Percentiles rank a stretch among this genome's conserved stretches.
Conservation (phyloP, 2,113 vertebrate genomes). For the Callorhinus ursinus region DNA sequence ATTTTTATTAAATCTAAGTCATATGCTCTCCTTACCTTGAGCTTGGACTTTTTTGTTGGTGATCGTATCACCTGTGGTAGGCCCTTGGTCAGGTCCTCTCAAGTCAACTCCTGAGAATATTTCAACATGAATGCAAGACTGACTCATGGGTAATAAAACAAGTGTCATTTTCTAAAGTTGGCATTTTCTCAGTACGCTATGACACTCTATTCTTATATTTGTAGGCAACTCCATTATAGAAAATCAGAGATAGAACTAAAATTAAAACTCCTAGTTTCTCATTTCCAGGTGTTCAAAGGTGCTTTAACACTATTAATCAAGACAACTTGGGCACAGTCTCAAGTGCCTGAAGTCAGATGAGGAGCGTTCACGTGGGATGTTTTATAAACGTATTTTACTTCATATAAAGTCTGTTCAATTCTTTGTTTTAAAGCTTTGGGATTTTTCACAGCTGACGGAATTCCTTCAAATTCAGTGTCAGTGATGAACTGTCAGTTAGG, state of each 20-base stretch:
- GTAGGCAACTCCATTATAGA: no score
- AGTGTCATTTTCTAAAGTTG: no score
- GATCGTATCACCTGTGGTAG: no score
- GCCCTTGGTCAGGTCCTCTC: neutral
- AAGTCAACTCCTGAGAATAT: neutral
- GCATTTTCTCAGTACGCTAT: neutral
- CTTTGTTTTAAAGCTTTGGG: neutral
- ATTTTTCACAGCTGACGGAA: neutral
- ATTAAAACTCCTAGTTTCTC: neutral
- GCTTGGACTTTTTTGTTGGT: no score
- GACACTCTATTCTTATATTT: no score
- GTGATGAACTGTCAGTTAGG: neutral
- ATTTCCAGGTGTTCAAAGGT: neutral
- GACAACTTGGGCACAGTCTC: neutral
- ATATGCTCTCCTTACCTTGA: neutral
- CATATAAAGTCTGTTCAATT: neutral
- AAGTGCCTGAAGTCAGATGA: neutral
- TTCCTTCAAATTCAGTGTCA: neutral
- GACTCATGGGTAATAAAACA: neutral
- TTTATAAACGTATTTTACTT: neutral
- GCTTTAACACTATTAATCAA: neutral
- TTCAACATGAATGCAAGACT: neutral
- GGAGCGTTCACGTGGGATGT: neutral
- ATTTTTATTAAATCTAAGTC: neutral
- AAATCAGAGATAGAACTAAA: neutral